Base-by-base conservation (phyloP, 2,113 vertebrate genomes). In the Todiramphus saurophagus region DNA sequence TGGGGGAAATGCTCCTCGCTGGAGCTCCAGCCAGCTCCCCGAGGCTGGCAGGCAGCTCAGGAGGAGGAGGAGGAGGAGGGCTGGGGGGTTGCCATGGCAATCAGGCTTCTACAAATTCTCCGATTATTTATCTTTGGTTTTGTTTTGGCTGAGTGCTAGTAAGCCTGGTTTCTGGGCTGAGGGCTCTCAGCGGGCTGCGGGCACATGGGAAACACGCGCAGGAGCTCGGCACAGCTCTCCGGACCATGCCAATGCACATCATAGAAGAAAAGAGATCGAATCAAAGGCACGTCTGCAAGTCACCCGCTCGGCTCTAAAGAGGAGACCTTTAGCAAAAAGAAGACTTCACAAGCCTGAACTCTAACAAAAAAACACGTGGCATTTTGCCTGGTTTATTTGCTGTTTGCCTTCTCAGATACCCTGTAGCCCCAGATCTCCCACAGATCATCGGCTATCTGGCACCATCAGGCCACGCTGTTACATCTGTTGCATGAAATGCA, bases 41-140 rank as follows among this genome's bases (percentile, higher is more conserved):
- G 2, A 11, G 3, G 7, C 85, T 79, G 74, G 48, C 70, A 81
- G 74, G 64, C 83, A 50, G 83, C 64, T 58, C 78, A 33, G 9
- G 35, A 82, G 41, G 83, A 76, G 75, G 81, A 76, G 87, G 72
- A 62, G 41, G 81, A 76, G 87, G 72, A 62, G 41, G 77, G 70
- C 58, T 77, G 75, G 2, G 0, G 51, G 68, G 96, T 95, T 97
- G 96, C 96, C 93, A 96, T 96, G 95, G 27, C 15, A 68, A 95
- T 79, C 6, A 15, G 86, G 89, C 93, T 73, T 51, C 93, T 64
- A 83, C 87, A 96, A 84, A 96, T 91, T 73, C 81, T 43, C 2
- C 1, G 77, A 28, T 96, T 93, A 82, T 95, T 94, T 95, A 51
- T 93, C 89, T 63, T 56, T 1, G 5, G 51, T 18, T 84, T 82